Evolutionary conservation across 2,797 vertebrate genomes (phyloP), one percentile per base, ranked within the genome.

Genomic region (Chaunax sp.): DNA sequence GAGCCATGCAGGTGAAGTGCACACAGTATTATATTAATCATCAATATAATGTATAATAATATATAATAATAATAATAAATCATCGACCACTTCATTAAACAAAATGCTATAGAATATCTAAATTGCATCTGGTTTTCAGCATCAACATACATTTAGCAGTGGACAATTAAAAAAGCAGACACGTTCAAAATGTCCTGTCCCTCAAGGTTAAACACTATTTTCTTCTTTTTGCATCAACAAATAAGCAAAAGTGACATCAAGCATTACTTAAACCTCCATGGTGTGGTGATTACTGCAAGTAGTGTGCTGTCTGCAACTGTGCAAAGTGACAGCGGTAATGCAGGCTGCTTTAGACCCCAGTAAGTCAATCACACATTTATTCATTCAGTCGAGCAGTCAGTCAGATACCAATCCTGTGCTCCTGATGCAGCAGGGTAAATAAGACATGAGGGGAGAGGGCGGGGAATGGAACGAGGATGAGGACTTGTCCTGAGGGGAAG

Each of bases 341-440:
- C 33, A n/a, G n/a, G 2, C 19, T 43, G 47, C 37, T 61, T 60
- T 58, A 44, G 22, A 28, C 26, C 35, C 38, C 50, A 51, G 22
- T 12, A 18, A 55, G 26, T 38, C 19, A 53, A 30, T 47, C 35
- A 74, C 62, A 69, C 53, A 49, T 73, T 66, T 0, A 69, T 71
- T 66, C 22, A 61, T 37, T 56, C 40, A 43, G 50, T 64, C 43
- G 60, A 54, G 38, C 33, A 45, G 52, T 38, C 1, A 15, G 46
- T 49, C 49, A 57, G 22, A 56, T 14, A n/a, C 28, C 45, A 52
- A 41, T 33, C 45, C 12, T 12, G 13, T 22, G 23, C 37, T 41
- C 55, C 52, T 61, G 28, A 74, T 51, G 60, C 63, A 77, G 64
- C 41, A 22, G 51, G 25, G 44, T 77, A 67, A 80, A 80, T 70